Base-by-base conservation (phyloP, 53 echinoderm and acorn worm genomes). In the Echinometra lucunter region DNA sequence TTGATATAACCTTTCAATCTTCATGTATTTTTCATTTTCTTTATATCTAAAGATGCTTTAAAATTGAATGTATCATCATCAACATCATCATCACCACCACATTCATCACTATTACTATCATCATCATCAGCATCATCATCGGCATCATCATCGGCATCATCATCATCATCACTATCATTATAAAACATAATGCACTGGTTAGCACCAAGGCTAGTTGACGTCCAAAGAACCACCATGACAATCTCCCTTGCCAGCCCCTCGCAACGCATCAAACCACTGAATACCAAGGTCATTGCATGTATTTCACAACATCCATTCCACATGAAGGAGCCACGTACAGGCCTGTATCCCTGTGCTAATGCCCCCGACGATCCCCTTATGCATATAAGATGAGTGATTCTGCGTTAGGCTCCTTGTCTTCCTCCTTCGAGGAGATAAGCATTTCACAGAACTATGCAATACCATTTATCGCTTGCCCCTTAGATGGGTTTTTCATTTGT, bases 221-320 rank as follows among this genome's bases (percentile, higher is more conserved):
- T 53, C 85, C 28, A n/a, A 25, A 45, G 28, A 49, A 49, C 47
- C 40, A 81, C n/a, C n/a, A n/a, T n/a, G n/a, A n/a, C 38, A 42
- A 81, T 81, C 81, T 81, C 85, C 85, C 85, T 49, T n/a, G 16
- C 85, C 85, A n/a, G 85, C 28, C 85, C 49, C 85, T 85, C 49
- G 12, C 45, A 12, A 85, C 10, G 49, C 49, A 49, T 49, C 49
- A n/a, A 85, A 85, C 45, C n/a, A 85, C 85, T 49, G 85, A 85
- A n/a, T 28, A 28, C 49, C 85, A 85, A 85, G 85, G 85, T 85
- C 85, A 85, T 15, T 53, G 45, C 45, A 47, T 85, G 85, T 30
- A 85, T 47, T 85, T 85, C 85, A 49, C 85, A 45, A 49, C 49
- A 85, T 85, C 85, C 47, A 85, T 85, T 85, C 85, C 85, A 49